phyloP scores from a whole-genome alignment of 1,140 invertebrate genomes.

The Camponotus vicinus region DNA sequence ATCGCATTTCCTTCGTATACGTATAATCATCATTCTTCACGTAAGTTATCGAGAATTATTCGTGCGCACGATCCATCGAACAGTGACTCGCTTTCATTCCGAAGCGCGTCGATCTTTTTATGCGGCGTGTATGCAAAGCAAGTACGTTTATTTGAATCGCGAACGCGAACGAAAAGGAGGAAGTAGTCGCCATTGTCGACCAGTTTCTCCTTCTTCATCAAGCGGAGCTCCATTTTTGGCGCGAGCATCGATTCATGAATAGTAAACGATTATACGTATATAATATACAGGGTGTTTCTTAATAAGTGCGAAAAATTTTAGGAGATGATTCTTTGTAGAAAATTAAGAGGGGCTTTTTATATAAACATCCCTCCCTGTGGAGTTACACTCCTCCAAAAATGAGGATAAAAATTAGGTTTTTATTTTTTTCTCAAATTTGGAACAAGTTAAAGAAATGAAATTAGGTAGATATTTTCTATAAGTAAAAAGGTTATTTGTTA shows the following conservation, averaged over 20 bases:
- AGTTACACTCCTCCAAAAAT: too few relatives aligned
- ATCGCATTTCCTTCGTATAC: background rate
- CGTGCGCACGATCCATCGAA: constrained; percentile 24
- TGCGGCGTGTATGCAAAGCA: constrained; percentile 33
- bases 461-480: too few relatives aligned
- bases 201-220: constrained; percentile 38
- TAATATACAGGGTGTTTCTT: background rate
- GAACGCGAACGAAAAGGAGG: constrained; percentile 26
- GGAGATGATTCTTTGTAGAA: too few relatives aligned
- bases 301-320: too few relatives aligned
- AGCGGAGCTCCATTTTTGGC: constrained; percentile 34
- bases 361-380: too few relatives aligned
- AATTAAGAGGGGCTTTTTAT: too few relatives aligned
- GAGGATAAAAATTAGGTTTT: too few relatives aligned
- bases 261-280: constrained; percentile 5
- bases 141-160: constrained; percentile 2
- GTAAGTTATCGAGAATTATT: constrained; percentile 22
- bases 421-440: too few relatives aligned
- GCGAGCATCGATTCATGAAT: constrained; percentile 15
- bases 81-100: constrained; percentile 16
- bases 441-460: too few relatives aligned
- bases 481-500: too few relatives aligned
- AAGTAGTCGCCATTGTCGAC: constrained; percentile 21
- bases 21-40: constrained; percentile 15
- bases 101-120: constrained; percentile 38